Base-by-base conservation (phyloP, 2,797 vertebrate species). In the Sebastes variabilis region DNA sequence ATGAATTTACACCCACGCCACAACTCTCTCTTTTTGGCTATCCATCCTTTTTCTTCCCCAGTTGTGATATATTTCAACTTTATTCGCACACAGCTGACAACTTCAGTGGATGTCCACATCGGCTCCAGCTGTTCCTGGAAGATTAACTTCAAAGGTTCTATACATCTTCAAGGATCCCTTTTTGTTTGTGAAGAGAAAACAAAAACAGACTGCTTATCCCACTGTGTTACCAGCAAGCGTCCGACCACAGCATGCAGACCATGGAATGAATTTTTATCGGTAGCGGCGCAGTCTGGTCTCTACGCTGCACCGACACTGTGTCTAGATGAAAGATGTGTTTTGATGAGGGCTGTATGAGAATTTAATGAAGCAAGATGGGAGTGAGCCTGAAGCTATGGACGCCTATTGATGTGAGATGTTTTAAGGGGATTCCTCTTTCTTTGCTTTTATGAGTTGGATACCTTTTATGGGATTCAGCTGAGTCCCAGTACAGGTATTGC, bases 291-390 rank as follows among this genome's bases (percentile, higher is more conserved):
- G 89, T 88, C 84, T 84, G 77, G 79, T 88, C 81, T 89, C 84
- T 13, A 16, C 34, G 64, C 66, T 58, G 87, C 73, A 75, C 79
- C 66, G 42, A 76, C 81, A 69, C 80, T 76, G 74, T 86, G 90
- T 90, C 88, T 81, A 87, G 88, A 93, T 95, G 92, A 95, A 93
- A 94, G 89, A 94, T 94, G 88, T 90, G 87, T 94, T 96, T 91
- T 94, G 94, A 95, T 93, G 91, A 92, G 83, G 55, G 52, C 85
- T 88, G 88, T 89, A 89, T 93, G 88, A 93, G 92, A 93, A 95
- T 94, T 95, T 95, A 95, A 95, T 95, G 94, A 94, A 90, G 92
- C 88, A 84, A 91, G 89, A 94, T 92, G 86, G 87, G 79, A 88
- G 90, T 77, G 75, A 80, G 93, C 93, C 92, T 78, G 64, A 75